Evolutionary conservation across 2,797 vertebrate genomes (phyloP), one percentile per base, ranked within the genome.

Genomic region (Eulemur coronatus): DNA sequence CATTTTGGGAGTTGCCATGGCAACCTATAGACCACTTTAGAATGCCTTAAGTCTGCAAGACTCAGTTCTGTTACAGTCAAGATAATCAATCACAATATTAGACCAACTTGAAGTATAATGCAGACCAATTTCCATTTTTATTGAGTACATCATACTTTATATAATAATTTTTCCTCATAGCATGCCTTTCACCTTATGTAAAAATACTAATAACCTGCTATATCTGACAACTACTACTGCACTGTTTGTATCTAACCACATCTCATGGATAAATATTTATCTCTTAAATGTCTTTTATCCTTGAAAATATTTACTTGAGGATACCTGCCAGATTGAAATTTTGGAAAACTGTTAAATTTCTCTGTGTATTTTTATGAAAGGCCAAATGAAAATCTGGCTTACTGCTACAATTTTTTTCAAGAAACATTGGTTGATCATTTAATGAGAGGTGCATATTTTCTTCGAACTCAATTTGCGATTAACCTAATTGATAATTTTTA

Each of bases 81-180:
- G 95, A 94, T 95, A 94, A 96, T 96, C 94, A 95, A 95, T 96
- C 95, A 92, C 63, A 67, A 5, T 96, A 92, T 87, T 61, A 96
- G 92, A 90, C 76, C 12, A 81, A 75, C 48, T 52, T 96, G 13
- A 95, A 94, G 43, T 92, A 57, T 84, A 96, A 96, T 91, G 92
- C 73, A 92, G 95, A 69, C 35, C 41, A 61, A 95, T 86, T 96
- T 97, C 81, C 88, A 95, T 96, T 96, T 96, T 96, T 96, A 88
- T 84, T 96, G 84, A 92, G 59, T 89, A 76, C 35, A 81, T 96
- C 28, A 91, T 89, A 89, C 57, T 91, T 89, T 80, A 55, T 92
- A 79, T 63, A 92, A 93, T 94, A 96, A 88, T 82, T 92, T 93
- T 65, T 35, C 20, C 38, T 90, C 75, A 67, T 46, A 73, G 72